Conservation (phyloP, 2,797 vertebrate genomes). For the Dallia pectoralis region DNA sequence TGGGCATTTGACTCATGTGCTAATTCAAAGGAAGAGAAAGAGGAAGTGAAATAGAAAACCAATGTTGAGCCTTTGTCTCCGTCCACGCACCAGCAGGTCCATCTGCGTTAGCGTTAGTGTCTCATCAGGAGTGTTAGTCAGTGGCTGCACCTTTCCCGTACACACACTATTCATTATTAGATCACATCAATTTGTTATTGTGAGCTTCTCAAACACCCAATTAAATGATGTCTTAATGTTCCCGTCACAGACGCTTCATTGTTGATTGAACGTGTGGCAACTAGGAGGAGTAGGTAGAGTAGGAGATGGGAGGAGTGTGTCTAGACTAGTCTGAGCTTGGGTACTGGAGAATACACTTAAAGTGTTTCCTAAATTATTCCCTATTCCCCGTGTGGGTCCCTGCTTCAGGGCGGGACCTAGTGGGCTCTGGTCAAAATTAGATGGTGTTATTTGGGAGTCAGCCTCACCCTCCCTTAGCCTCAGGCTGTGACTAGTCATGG, state of each 20-base stretch:
- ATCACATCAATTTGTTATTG: neutral
- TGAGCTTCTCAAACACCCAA: neutral
- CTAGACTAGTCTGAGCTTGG: neutral
- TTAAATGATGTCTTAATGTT: neutral
- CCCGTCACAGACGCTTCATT: neutral
- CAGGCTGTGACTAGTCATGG: neutral
- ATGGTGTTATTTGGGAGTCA: neutral
- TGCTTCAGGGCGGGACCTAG: neutral
- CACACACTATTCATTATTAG: slow-evolving; percentile 47
- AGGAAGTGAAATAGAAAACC: neutral
- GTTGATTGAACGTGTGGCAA: neutral
- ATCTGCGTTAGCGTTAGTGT: neutral
- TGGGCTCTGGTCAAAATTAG: neutral
- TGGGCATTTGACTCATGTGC: neutral
- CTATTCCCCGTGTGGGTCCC: neutral
- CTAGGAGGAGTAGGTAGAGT: neutral
- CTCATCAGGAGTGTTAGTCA: slow-evolving; percentile 47
- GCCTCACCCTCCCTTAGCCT: neutral
- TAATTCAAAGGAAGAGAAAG: slow-evolving; percentile 12
- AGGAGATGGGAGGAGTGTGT: neutral
- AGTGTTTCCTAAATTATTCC: neutral
- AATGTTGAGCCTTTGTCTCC: neutral
- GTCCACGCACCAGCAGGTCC: neutral
- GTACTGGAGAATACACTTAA: neutral
- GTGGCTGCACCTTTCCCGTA: slow-evolving; percentile 34